Base-by-base conservation (phyloP, 2,888 invertebrate genomes). In the Byasa hedistus region DNA sequence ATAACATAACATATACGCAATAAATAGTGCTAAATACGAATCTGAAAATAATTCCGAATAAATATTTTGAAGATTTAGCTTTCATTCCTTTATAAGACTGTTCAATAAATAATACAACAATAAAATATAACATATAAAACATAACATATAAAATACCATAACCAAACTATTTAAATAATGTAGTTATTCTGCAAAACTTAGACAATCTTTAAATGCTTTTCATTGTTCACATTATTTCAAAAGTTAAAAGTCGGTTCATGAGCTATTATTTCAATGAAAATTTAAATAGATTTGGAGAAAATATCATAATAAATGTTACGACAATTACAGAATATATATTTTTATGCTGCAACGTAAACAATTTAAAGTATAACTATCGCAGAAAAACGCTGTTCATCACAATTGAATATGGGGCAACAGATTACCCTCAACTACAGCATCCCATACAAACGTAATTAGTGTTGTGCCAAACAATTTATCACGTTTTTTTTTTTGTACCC, bases 401-500 rank as follows among this genome's bases (percentile, higher is more conserved):
- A 44, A 44, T 44, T 44, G 19, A 44, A 44, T 44, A 81, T 81
- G 79, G 76, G 72, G 73, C 77, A 79, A 72, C 71, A 82, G 82
- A 83, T 82, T 77, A 82, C 82, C 79, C 79, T 76, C 72, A 75
- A 76, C 73, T 77, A 77, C 77, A 72, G 76, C 79, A 82, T 81
- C 77, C 83, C 75, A 90, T 90, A 90, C 91, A 87, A 90, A 86
- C 78, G 87, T 88, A 90, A 91, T 91, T 91, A 91, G 89, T 85
- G 82, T 84, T 83, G 84, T 85, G 75, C 75, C 76, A 78, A 77
- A 83, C 82, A 81, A 85, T 84, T 83, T 80, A 82, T 85, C 81
- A 85, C 79, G 75, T 76, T 72, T 75, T 76, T 74, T 32, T 75
- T 79, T 86, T 91, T 89, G 87, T 87, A 87, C 88, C 88, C 89